Conservation (phyloP, 1,140 invertebrate genomes). For the Gryllus bimaculatus region DNA sequence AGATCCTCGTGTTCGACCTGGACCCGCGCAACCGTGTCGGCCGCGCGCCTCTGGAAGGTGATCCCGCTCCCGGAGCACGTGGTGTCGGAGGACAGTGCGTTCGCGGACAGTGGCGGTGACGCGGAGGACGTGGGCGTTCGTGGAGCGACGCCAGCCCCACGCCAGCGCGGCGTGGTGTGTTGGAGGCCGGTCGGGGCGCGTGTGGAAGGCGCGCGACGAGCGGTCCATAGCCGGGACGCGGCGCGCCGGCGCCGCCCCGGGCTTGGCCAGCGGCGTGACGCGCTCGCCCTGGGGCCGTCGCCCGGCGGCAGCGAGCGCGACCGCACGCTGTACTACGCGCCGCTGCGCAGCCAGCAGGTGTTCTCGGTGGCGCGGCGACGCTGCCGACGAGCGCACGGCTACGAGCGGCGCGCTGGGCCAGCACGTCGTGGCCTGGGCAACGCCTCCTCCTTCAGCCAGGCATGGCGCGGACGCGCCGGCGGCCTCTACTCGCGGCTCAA, state of each 20-base stretch:
- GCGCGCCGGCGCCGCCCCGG: slow-evolving; percentile 42
- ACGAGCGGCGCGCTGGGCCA: slow-evolving; percentile 29
- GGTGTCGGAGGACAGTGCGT: slow-evolving; percentile 39
- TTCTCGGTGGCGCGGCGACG: slow-evolving; percentile 47
- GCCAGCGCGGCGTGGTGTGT: slow-evolving; percentile 62
- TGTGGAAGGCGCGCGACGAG: slow-evolving; percentile 55
- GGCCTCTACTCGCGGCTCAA: slow-evolving; percentile 55
- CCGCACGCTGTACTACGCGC: slow-evolving; percentile 50
- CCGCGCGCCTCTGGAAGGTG: slow-evolving; percentile 15
- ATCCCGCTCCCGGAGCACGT: slow-evolving; percentile 46
- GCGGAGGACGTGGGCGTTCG: slow-evolving; percentile 56
- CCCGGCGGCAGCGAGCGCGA: slow-evolving; percentile 39
- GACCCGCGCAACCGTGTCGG: slow-evolving; percentile 24
- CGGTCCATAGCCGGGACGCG: slow-evolving; percentile 47
- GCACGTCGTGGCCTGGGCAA: slow-evolving; percentile 45
- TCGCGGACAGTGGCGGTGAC: slow-evolving; percentile 59
- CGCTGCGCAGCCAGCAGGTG: slow-evolving; percentile 50
- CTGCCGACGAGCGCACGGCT: slow-evolving; percentile 34
- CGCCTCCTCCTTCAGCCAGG: slow-evolving; percentile 54
- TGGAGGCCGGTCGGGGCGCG: slow-evolving; percentile 46
- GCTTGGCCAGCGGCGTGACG: slow-evolving; percentile 43
- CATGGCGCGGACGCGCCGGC: slow-evolving; percentile 60
- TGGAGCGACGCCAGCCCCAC: slow-evolving; percentile 51
- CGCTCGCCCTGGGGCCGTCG: slow-evolving; percentile 48
- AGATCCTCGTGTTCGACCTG: slow-evolving; percentile 55